Base-by-base conservation (phyloP, 2,888 invertebrate genomes). In the Strigamia transsilvanica region DNA sequence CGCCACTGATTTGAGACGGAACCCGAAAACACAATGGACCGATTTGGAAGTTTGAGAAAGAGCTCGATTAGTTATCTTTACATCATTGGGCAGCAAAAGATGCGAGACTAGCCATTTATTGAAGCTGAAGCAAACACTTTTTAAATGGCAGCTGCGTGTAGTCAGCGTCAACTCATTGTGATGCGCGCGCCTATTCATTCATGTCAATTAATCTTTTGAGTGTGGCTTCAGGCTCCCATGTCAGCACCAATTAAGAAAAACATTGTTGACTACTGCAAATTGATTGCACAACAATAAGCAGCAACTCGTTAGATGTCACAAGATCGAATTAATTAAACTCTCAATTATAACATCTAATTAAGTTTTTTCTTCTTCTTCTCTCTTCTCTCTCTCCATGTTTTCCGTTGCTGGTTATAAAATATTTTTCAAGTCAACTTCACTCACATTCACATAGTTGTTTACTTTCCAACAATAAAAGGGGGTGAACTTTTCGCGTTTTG, bases 21-120 rank as follows among this genome's bases (percentile, higher is more conserved):
- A 23, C 23, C 23, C 23, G 61, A 61, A 61, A 18, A 18, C 61
- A 61, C 61, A 61, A 61, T n/a, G 61, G 10, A 18, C 10, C 61
- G 61, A 61, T 61, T 61, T 61, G 23, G 61, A 61, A 61, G 61
- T 18, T 23, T 7, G 18, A 61, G 61, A 61, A 61, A 61, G 61
- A 61, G 61, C 61, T 23, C 61, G 61, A 61, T 61, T 61, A 61
- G 61, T 61, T 61, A 61, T 61, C 61, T 61, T 61, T 61, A 61
- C 61, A 61, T 61, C 61, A 61, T 61, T 61, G 61, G 61, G 61
- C 61, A 61, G 61, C 61, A 61, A 61, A 61, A 61, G 61, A 61
- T 23, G 61, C 61, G 61, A 61, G 23, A 61, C 61, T 61, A 21
- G 61, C 61, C 61, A 61, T 61, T 61, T 18, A 61, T 61, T 61